Base-by-base conservation (phyloP, 2,113 vertebrate species). In the Laticauda laticaudata region DNA sequence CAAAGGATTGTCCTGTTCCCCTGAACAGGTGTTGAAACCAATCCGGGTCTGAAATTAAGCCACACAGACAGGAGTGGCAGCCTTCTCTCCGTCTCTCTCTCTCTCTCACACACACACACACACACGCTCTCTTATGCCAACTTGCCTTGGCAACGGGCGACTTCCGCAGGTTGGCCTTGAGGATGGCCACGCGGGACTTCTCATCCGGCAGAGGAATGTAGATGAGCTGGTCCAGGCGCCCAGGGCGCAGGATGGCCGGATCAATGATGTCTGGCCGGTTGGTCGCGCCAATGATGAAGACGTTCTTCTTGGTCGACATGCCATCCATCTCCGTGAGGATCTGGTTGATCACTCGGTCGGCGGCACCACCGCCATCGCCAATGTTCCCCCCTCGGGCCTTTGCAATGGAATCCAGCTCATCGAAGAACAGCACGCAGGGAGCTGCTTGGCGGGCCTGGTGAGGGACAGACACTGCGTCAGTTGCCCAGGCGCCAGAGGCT, bases 231-330 rank as follows among this genome's bases (percentile, higher is more conserved):
- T 99, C 99, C 94, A 99, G 97, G 90, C 99, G 99, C 2, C 99
- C 99, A 0, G 99, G 99, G 94, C 99, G 98, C 96, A 99, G 96
- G 94, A 99, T 99, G 94, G 99, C 99, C 5, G 99, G 99, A 96
- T 99, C 99, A 21, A 99, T 99, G 96, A 99, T 99, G 97, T 99
- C 99, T 29, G 99, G 99, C 94, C 99, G 97, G 97, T 99, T 99
- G 95, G 99, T 99, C 96, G 99, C 99, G 56, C 99, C 99, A 0
- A 99, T 99, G 96, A 99, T 99, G 97, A 99, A 99, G 93, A 99
- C 99, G 0, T 99, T 99, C 91, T 99, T 99, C 98, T 99, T 99
- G 97, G 99, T 99, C 94, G 99, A 99, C 99, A 99, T 99, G 89
- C 99, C 99, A 0, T 99, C 99, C 99, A 99, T 99, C 97, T 99